Evolutionary conservation across 2,113 vertebrate species (phyloP), one percentile per base, ranked within the genome.

Genomic region (Nycticorax nycticorax): DNA sequence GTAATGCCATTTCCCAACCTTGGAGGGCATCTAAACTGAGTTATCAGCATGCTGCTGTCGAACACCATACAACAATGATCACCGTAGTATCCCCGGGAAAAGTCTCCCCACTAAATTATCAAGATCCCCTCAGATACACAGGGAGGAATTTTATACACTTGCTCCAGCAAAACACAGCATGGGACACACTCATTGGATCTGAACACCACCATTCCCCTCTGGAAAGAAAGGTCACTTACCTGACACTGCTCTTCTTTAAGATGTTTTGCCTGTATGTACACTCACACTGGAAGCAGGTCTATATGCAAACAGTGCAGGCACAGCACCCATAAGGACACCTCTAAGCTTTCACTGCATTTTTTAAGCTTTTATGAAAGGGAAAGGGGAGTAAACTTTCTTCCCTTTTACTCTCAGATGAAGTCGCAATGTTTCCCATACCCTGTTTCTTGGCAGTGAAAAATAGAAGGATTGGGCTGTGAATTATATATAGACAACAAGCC

Each of bases 401-500:
- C 24, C 11, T 45, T 39, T 78, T 41, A 8, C 27, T 89, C 20
- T 57, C 62, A 63, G 41, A 37, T 19, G 24, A 84, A 64, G 16
- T 39, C 45, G 30, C 20, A 43, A 19, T 12, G 8, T 62, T 80
- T 80, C 69, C 68, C 7, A 14, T 3, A 19, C 27, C 48, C 43
- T 59, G 2, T 17, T 67, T 47, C 48, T 56, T 39, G 27, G 20
- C 27, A 88, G 39, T 13, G 11, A 80, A 75, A 50, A 33, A 32
- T 0, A 50, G 8, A 50, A 66, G 28, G 67, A 22, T 9, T 13
- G 39, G 67, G 18, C 33, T 79, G 43, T 13, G 50, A 80, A 50
- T 37, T 53, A n/a, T 23, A 9, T 14, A 17, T 0, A 57, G 37
- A 39, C 19, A 37, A 9, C 4, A 10, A 0, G 6, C 3, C 33